Evolutionary conservation across 2,888 invertebrate species (phyloP).

Genomic region (Dynastes maya): DNA sequence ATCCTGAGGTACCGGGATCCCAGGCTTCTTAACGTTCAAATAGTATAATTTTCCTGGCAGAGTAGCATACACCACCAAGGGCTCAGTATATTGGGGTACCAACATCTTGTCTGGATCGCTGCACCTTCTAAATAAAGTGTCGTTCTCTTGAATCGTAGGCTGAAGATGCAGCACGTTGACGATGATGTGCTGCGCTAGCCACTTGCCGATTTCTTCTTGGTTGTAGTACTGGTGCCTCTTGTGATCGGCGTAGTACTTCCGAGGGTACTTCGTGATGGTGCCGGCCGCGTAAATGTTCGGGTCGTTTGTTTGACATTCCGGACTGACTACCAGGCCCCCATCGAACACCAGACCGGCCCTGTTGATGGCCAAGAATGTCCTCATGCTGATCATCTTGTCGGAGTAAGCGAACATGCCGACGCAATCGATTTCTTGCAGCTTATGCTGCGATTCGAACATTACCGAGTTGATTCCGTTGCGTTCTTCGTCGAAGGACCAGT

Average conservation of each 20-base stretch:
- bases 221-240: constrained; percentile 68
- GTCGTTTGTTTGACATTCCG: constrained; percentile 75
- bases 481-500: constrained; percentile 61
- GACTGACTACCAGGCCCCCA: constrained; percentile 75
- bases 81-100: constrained; percentile 66
- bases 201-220: constrained; percentile 46
- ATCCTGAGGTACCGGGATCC: constrained; percentile 73
- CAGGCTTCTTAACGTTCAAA: constrained; percentile 75
- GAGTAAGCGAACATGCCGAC: constrained; percentile 64
- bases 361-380: constrained; percentile 72
- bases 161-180: constrained; percentile 40
- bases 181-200: constrained; percentile 34
- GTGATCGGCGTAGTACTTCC: constrained; percentile 70
- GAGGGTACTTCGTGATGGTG: constrained; percentile 74
- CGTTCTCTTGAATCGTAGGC: constrained; percentile 22
- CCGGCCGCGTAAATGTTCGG: constrained; percentile 76
- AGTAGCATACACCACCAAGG: constrained; percentile 69
- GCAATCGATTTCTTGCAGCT: constrained; percentile 60
- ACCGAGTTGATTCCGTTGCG: constrained; percentile 67
- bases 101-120: constrained; percentile 54
- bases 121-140: constrained; percentile 25
- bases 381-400: constrained; percentile 60
- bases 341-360: constrained; percentile 72
- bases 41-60: constrained; percentile 78
- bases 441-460: constrained; percentile 60